phyloP scores from a whole-genome alignment of 2,888 invertebrate genomes.

The Oxycera nigricornis region DNA sequence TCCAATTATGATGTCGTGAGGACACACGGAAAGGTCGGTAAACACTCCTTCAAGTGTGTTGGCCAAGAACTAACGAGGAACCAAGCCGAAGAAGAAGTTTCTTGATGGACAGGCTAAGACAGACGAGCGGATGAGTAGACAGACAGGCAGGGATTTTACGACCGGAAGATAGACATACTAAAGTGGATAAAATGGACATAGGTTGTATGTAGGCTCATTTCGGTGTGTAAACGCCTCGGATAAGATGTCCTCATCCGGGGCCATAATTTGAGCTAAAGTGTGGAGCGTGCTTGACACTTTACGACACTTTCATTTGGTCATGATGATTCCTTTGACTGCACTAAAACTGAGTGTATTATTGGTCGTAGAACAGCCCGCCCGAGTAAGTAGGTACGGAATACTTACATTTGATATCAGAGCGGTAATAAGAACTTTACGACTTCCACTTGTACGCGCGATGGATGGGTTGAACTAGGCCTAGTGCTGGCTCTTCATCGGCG shows the following conservation, averaged over 20 bases:
- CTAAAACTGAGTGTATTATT: constrained; percentile 38
- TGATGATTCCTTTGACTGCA: constrained; percentile 46
- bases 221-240: neutral
- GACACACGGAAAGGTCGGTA: constrained; percentile 25
- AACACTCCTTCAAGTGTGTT: neutral
- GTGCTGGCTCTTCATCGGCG: neutral
- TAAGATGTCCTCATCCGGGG: constrained; percentile 29
- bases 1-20: constrained; percentile 49
- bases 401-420: constrained; percentile 44
- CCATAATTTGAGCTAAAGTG: constrained; percentile 36
- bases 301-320: constrained; percentile 46
- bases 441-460: constrained; percentile 15
- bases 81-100: neutral
- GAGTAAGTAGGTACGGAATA: neutral
- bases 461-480: neutral
- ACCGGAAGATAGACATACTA: constrained; percentile 37
- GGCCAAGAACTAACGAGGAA: neutral
- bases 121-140: neutral
- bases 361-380: neutral
- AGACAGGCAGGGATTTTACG: constrained; percentile 31
- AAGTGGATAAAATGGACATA: constrained; percentile 28
- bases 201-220: neutral
- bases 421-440: constrained; percentile 46
- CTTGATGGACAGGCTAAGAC: constrained; percentile 24
- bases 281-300: constrained; percentile 47